These are phyloP conservation scores for Agrotis exclamationis DNA, from an alignment of 2,888 invertebrate genomes.

Conservation along the genomic window DNA sequence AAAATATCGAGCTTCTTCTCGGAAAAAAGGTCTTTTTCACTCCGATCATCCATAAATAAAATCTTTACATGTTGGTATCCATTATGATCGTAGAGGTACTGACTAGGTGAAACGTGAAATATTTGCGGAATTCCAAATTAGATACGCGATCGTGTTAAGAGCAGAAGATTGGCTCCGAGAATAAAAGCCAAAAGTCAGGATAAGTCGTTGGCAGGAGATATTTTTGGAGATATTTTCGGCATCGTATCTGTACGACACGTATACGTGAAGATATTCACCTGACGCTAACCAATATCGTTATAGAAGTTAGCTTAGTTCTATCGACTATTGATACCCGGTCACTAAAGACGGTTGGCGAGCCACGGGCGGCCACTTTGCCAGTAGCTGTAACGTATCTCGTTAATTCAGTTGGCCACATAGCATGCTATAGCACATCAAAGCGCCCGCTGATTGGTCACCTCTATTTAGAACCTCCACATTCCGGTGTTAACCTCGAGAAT, in stretches of 20 bases:
- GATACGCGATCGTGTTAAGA: constrained; percentile 29
- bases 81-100: no score
- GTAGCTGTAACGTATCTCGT: constrained; percentile 37
- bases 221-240: constrained; percentile 16
- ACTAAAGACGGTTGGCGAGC: constrained; percentile 16
- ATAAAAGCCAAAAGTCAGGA: constrained; percentile 38
- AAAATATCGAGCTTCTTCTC: constrained; percentile 10
- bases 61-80: constrained; percentile 17
- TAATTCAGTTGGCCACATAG: constrained; percentile 26
- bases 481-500: constrained; percentile 81
- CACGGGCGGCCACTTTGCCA: constrained; percentile 21
- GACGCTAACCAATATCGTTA: constrained; percentile 1
- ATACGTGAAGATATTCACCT: not conserved
- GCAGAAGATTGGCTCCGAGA: constrained; percentile 28
- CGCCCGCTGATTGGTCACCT: constrained; percentile 77
- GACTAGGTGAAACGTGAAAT: constrained; percentile 18
- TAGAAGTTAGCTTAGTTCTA: constrained; percentile 12
- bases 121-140: constrained; percentile 35
- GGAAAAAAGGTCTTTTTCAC: not conserved
- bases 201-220: not conserved
- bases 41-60: constrained; percentile 26
- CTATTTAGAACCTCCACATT: constrained; percentile 79
- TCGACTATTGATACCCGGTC: constrained; percentile 4
- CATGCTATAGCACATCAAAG: constrained; percentile 17
- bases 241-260: not conserved